Evolutionary conservation across 1,140 invertebrate genomes (phyloP), one percentile per base, ranked within the genome.

Genomic region (Eueides isabella): DNA sequence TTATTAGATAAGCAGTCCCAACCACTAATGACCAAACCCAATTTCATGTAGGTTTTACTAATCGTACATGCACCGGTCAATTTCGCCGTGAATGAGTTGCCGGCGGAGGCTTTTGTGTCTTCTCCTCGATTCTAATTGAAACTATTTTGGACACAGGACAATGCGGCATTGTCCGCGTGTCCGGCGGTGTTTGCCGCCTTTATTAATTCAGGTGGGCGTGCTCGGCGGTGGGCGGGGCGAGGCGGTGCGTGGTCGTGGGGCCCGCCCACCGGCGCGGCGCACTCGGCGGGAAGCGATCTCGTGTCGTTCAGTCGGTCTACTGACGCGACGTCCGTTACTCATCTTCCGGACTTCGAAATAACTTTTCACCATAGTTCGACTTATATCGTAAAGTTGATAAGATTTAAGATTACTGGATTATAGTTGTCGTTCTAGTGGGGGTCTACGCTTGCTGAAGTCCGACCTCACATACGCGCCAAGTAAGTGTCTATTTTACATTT

Each of bases 151-250:
- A 86, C 85, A 83, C 74, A 85, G 91, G 91, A 92, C 91, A 92
- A 92, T 90, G 88, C 83, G 70, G 88, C 85, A 91, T 92, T 92
- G 91, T 92, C 91, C 91, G 90, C 87, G 86, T 92, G 90, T 91
- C 90, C 90, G 83, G 82, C 81, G 85, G 85, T 92, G 90, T 92
- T 92, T 92, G 90, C 88, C 83, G 86, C 87, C 87, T 90, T 91
- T 92, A 92, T 92, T 92, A 92, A 92, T 92, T 90, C 89, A 91
- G 86, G 81, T 85, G 84, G 90, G 90, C 89, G 90, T 91, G 84
- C 69, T 61, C 26, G 76, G 35, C 67, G 31, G 83, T 90, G 82
- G 90, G 90, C 88, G 89, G 84, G 69, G 77, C 78, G 64, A 65
- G 83, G 90, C 85, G 86, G 84, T 78, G 77, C 78, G 75, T 76